These are phyloP conservation scores for Orycteropus afer DNA, from an alignment of 2,113 vertebrate species.

Conservation along the genomic window DNA sequence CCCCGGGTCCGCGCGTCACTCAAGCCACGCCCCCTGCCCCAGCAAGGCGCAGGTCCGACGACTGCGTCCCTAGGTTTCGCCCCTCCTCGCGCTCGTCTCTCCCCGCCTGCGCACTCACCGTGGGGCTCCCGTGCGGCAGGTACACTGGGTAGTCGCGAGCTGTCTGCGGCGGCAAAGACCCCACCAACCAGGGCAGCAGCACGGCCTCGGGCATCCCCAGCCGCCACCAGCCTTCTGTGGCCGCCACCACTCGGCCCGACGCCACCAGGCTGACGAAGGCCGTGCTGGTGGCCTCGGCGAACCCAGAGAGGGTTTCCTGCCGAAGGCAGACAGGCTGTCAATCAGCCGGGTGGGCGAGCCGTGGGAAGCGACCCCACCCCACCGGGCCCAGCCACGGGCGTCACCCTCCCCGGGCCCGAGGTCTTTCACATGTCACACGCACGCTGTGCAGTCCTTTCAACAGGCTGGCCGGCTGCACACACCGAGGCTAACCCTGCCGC, in stretches of 20 bases:
- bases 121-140: conserved; percentile 94
- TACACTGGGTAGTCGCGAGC: conserved; percentile 94
- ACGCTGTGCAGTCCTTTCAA: not conserved
- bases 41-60: not conserved
- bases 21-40: not conserved
- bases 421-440: not conserved
- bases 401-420: not conserved
- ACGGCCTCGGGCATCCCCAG: conserved; percentile 90
- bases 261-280: conserved; percentile 91
- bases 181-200: conserved; percentile 89
- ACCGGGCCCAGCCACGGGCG: not conserved
- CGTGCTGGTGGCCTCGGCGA: conserved; percentile 87
- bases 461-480: not conserved
- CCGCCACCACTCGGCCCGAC: conserved; percentile 86
- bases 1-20: not conserved
- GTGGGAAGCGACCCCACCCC: too few relatives aligned
- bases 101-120: conserved; percentile 72
- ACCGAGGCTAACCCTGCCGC: not conserved
- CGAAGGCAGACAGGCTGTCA: not conserved
- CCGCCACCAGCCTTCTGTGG: conserved; percentile 94
- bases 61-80: not conserved
- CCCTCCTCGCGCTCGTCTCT: not conserved
- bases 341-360: not conserved
- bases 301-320: conserved; percentile 89
- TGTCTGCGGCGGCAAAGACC: conserved; percentile 84